These are phyloP conservation scores for Flabesymbios commensalis DNA, from an alignment of 2,888 invertebrate species.

Conservation along the genomic window DNA sequence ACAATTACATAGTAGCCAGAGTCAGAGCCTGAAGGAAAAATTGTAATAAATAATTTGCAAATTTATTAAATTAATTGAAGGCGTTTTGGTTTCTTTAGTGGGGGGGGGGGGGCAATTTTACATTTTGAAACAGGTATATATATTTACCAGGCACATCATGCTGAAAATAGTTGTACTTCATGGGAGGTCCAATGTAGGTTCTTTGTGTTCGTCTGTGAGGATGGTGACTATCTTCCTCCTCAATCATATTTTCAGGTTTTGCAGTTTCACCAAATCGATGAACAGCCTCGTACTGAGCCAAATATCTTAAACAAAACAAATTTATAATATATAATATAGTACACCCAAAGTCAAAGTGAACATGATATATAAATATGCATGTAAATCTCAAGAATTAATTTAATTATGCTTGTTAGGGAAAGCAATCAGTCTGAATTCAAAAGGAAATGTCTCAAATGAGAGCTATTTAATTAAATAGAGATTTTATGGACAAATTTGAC, in stretches of 20 bases:
- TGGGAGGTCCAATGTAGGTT: constrained; percentile 65
- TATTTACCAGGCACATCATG: constrained; percentile 77
- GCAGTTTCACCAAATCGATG: constrained; percentile 88
- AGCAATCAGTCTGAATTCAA: not conserved
- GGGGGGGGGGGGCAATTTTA: no score
- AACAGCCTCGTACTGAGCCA: constrained; percentile 87
- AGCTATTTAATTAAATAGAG: no score
- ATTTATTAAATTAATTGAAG: no score
- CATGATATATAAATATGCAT: not conserved
- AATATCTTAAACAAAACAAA: constrained; percentile 66
- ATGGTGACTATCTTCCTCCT: constrained; percentile 71
- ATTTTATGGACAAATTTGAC: no score
- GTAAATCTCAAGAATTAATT: not conserved
- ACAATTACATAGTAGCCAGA: no score
- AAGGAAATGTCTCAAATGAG: no score
- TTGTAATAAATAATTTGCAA: no score
- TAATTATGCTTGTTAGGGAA: not conserved
- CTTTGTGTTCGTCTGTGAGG: constrained; percentile 23
- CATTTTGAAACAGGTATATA: no score
- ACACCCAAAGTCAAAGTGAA: no score
- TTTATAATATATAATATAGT: no score
- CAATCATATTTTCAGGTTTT: constrained; percentile 67
- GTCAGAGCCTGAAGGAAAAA: no score
- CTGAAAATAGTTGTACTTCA: constrained; percentile 78
- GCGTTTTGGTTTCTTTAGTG: no score